Base-by-base conservation (phyloP, 2,888 invertebrate species). In the Nomada fucata region DNA sequence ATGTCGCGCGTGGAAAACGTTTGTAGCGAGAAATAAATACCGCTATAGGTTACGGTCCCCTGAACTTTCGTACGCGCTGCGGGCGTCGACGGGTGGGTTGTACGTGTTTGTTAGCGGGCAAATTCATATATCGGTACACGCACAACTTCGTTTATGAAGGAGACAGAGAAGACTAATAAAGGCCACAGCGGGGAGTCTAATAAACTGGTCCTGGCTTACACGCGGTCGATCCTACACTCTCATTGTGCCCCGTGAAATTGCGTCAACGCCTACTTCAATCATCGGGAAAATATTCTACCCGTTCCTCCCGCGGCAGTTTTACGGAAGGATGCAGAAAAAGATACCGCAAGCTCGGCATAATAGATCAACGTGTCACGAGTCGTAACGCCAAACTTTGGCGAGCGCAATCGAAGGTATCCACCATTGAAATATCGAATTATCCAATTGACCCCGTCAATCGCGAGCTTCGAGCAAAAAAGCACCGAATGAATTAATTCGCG, bases 151-250 rank as follows among this genome's bases (percentile, higher is more conserved):
- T 83, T 89, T 89, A 88, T 78, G 81, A 84, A 82, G 81, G 80
- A 79, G 84, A 79, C 73, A 79, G 72, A 76, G 82, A 76, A 86
- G 80, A 84, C 90, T 92, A 92, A 92, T 92, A 92, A 92, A 92
- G 91, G 88, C 84, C 91, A 79, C 92, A 87, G 90, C 90, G 80
- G 89, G 92, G 80, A 87, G 86, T 88, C 91, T 92, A 92, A 92
- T 92, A 92, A 91, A 92, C 91, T 89, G 86, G 86, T 70, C 85
- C 81, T 57, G 73, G 89, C 88, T 88, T 89, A 89, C 85, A 84
- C 77, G 79, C 64, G 79, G 76, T 61, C 55, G 47, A 74, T 55
- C 65, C 57, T 72, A 47, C 26, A 11, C 26, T 13, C 26, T 13
- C 42, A 23, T 55, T 29, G 18, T 57, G 23, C 26, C 29, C 29